Evolutionary conservation across 1,140 invertebrate genomes (phyloP).

Genomic region (Meloidogyne exigua): DNA sequence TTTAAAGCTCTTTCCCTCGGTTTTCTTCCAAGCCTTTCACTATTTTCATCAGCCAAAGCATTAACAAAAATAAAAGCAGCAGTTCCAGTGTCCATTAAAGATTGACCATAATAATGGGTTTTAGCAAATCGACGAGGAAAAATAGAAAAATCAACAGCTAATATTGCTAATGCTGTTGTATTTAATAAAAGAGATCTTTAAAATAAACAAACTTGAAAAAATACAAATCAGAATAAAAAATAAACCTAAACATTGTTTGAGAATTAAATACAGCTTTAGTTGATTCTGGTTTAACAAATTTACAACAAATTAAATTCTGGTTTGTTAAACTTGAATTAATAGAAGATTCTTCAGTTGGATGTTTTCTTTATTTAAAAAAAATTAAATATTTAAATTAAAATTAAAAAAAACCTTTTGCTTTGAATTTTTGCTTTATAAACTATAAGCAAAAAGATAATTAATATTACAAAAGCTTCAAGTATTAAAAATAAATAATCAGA

Average conservation of each 20-base stretch:
- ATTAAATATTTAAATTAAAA: not conserved
- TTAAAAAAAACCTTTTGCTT: not conserved
- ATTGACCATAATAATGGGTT: slow-evolving; percentile 80
- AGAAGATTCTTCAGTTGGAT: not conserved
- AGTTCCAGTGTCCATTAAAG: slow-evolving; percentile 90
- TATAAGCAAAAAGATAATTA: not conserved
- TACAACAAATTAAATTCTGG: not conserved
- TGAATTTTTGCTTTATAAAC: not conserved
- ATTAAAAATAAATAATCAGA: slow-evolving; percentile 28
- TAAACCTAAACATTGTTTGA: slow-evolving; percentile 25
- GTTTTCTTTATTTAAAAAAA: slow-evolving; percentile 1
- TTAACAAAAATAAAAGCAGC: slow-evolving; percentile 81
- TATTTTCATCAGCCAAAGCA: slow-evolving; percentile 31
- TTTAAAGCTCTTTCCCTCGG: slow-evolving; percentile 8
- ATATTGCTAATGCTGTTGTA: slow-evolving; percentile 77
- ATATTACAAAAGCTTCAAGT: not conserved
- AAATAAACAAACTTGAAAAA: slow-evolving; percentile 3
- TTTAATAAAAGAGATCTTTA: slow-evolving; percentile 68
- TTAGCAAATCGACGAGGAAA: slow-evolving; percentile 83
- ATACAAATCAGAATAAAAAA: not conserved
- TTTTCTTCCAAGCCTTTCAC: not conserved
- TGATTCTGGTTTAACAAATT: slow-evolving; percentile 1
- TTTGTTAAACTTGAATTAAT: not conserved
- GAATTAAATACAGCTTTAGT: slow-evolving; percentile 2
- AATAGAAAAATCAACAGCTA: slow-evolving; percentile 85